Conservation (phyloP, 2,888 invertebrate genomes). For the Eupithecia insigniata region DNA sequence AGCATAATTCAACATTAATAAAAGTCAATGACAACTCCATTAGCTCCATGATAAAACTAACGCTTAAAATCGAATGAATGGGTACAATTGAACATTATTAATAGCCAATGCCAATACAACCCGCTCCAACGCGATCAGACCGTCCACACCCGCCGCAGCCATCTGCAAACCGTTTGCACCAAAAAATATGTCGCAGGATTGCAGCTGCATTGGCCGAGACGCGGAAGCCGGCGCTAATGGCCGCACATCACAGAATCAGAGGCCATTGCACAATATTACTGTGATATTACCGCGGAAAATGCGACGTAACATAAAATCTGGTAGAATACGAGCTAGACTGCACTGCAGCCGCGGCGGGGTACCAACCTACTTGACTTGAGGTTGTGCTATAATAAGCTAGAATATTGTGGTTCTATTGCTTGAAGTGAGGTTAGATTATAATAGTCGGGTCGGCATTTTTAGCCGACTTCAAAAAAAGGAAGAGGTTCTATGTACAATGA, state of each 20-base stretch:
- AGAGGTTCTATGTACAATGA: too few relatives aligned
- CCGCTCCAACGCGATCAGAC: conserved; percentile 13
- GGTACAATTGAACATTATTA: not conserved
- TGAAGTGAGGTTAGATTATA: not conserved
- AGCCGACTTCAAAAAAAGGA: too few relatives aligned
- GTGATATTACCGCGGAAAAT: conserved; percentile 13
- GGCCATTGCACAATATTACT: conserved; percentile 14
- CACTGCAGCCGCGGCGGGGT: not conserved
- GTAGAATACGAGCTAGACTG: conserved; percentile 12
- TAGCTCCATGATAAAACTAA: not conserved
- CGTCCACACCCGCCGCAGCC: conserved; percentile 27
- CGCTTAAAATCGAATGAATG: not conserved
- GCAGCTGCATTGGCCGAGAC: conserved; percentile 53
- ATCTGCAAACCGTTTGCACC: conserved; percentile 51
- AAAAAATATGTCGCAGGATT: conserved; percentile 49
- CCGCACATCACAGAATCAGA: conserved; percentile 19
- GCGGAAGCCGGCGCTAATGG: conserved; percentile 45
- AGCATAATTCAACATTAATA: not conserved
- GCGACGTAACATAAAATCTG: conserved; percentile 5
- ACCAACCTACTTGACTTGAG: not conserved
- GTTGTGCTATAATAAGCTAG: conserved; percentile 5
- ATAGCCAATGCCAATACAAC: not conserved
- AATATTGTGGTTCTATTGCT: not conserved
- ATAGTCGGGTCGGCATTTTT: not conserved
- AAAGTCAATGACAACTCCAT: not conserved